Conservation (phyloP, 2,888 invertebrate genomes). For the Prostheceraeus crozeri region DNA sequence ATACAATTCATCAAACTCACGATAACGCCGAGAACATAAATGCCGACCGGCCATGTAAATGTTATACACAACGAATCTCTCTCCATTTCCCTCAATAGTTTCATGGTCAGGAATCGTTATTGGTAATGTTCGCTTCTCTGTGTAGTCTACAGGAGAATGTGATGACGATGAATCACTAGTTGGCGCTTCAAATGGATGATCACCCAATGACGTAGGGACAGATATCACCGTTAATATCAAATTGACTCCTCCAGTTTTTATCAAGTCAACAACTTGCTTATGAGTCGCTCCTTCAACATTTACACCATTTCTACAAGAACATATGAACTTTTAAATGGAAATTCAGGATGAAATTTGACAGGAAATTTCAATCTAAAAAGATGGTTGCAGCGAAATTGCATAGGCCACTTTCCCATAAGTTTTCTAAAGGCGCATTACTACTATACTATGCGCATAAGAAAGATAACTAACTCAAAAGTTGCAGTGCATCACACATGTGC, state of each 20-base stretch:
- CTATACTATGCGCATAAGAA: too few relatives aligned
- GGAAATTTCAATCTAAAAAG: too few relatives aligned
- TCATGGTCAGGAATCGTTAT: conserved; percentile 85
- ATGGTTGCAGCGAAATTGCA: too few relatives aligned
- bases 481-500: too few relatives aligned
- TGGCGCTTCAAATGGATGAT: conserved; percentile 49
- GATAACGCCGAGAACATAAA: conserved; percentile 85
- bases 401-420: too few relatives aligned
- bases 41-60: conserved; percentile 98
- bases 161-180: conserved; percentile 70
- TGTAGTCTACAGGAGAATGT: conserved; percentile 65
- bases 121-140: conserved; percentile 74
- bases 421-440: too few relatives aligned
- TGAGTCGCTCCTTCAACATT: conserved; percentile 99
- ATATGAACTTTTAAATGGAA: conserved; percentile 42
- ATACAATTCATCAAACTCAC: conserved; percentile 85
- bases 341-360: neutral
- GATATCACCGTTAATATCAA: conserved; percentile 70
- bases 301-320: conserved; percentile 86
- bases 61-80: conserved; percentile 86
- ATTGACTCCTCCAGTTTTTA: conserved; percentile 95
- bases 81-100: conserved; percentile 63
- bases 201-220: conserved; percentile 53
- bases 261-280: conserved; percentile 96
- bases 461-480: too few relatives aligned